A percentile compares a stretch with the other conserved stretches of the same genome.
Evolutionary conservation across 2,113 vertebrate species (phyloP).

Genomic region (Cyphomyrus plagiostoma): DNA sequence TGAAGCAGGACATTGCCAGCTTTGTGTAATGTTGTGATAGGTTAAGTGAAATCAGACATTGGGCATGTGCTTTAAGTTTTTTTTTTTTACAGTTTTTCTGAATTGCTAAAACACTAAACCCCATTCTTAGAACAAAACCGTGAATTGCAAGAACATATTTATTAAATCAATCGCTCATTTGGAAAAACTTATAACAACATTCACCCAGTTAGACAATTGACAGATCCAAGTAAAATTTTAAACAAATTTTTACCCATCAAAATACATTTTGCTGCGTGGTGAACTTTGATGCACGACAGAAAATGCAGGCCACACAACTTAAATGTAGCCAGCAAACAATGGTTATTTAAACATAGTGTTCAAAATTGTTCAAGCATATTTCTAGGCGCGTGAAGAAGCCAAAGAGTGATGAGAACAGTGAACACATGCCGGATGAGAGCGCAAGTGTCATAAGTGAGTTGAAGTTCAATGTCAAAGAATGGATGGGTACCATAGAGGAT

Average conservation of each 20-base stretch:
- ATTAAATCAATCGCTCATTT: neutral
- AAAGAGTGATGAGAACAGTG: neutral
- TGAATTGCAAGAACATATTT: neutral
- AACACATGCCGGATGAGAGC: neutral
- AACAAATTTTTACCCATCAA: neutral
- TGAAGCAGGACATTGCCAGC: neutral
- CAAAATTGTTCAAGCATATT: neutral
- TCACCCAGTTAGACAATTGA: neutral
- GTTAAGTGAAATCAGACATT: neutral
- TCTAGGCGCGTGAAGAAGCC: neutral
- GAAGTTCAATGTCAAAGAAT: neutral
- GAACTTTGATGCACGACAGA: neutral
- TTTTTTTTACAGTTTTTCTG: neutral
- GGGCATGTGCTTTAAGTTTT: neutral
- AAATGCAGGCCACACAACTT: neutral
- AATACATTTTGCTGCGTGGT: neutral
- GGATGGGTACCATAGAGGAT: neutral
- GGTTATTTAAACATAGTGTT: neutral
- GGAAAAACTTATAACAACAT: neutral
- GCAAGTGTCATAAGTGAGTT: neutral
- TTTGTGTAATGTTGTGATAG: neutral
- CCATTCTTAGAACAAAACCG: neutral
- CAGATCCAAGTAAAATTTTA: neutral
- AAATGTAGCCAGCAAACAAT: neutral
- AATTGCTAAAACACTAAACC: neutral